Conservation (phyloP, 2,797 vertebrate species). For the Poliocrania exsul region DNA sequence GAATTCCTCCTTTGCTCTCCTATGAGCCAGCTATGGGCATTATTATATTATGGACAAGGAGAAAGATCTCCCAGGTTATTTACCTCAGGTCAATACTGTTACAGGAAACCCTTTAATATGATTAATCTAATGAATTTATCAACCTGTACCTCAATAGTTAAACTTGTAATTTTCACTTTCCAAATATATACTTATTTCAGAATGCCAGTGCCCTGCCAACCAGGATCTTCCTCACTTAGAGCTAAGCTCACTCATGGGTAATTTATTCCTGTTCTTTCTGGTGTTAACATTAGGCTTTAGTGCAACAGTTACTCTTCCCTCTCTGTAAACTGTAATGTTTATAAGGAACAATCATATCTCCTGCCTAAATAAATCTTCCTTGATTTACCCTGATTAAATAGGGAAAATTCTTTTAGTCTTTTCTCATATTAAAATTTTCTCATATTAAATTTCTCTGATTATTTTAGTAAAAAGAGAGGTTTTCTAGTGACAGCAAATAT, state of each 20-base stretch:
- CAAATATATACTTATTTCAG: background rate
- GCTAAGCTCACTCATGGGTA: background rate
- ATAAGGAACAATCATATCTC: background rate
- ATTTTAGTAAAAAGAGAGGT: background rate
- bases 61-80: background rate
- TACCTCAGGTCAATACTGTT: background rate
- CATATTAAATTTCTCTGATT: background rate
- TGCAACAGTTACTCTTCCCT: background rate
- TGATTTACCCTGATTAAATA: background rate
- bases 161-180: background rate
- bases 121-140: background rate
- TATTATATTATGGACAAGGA: background rate
- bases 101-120: background rate
- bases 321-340: background rate
- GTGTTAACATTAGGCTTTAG: background rate
- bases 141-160: background rate
- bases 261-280: background rate
- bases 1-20: constrained; percentile 17
- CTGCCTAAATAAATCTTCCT: background rate
- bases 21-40: background rate
- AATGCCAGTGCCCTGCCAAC: background rate
- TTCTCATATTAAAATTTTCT: background rate
- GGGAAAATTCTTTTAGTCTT: background rate
- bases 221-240: background rate
- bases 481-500: background rate